Percentiles rank a stretch among this genome's conserved stretches.
Evolutionary conservation across 2,888 invertebrate species (phyloP).

Genomic region (Mechanitis messenoides): DNA sequence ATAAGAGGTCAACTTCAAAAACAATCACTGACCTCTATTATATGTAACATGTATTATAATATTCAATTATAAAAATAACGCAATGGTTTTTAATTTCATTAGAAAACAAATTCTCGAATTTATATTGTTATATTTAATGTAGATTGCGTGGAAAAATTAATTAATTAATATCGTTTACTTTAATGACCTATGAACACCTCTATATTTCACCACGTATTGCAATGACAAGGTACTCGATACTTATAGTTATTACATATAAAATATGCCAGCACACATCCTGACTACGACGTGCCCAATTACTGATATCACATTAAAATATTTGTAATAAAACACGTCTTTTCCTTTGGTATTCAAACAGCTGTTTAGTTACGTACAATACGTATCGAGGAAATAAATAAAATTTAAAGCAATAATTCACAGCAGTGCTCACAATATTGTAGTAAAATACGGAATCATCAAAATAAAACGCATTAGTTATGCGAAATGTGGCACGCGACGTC

Average conservation of each 20-base stretch:
- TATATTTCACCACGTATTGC: constrained; percentile 1
- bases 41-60: not conserved
- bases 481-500: constrained; percentile 24
- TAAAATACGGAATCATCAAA: not conserved
- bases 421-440: not conserved
- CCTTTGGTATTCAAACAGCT: constrained; percentile 27
- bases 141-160: too few species aligned
- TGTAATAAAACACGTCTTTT: constrained; percentile 14
- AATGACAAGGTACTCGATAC: not conserved
- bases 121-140: too few species aligned
- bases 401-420: constrained; percentile 2
- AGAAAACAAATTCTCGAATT: too few species aligned
- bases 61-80: not conserved
- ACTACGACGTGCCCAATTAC: constrained; percentile 12
- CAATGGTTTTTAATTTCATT: too few species aligned
- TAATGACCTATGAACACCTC: too few species aligned
- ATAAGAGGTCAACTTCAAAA: constrained; percentile 26
- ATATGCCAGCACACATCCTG: constrained; percentile 5
- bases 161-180: too few species aligned
- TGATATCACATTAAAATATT: constrained; percentile 15
- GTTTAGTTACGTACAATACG: constrained; percentile 19
- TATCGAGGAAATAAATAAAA: not conserved
- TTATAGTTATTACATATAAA: not conserved
- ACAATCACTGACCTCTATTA: not conserved
- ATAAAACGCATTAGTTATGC: constrained; percentile 5